Evolutionary conservation across 2,797 vertebrate species (phyloP).

Genomic region (Naso thynnoides): DNA sequence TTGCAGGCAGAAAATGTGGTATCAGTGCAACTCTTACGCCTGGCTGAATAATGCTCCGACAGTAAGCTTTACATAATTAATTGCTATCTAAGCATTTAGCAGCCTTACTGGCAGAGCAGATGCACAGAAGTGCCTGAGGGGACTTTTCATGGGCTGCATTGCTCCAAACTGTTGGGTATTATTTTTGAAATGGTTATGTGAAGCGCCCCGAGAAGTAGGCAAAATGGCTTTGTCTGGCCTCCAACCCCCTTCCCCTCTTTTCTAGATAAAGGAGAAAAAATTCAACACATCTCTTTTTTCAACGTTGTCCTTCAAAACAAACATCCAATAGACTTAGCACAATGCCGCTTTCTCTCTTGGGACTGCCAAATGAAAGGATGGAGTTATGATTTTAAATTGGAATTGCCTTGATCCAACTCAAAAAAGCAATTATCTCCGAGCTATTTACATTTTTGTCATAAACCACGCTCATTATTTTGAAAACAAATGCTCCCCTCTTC

Average conservation of each 20-base stretch:
- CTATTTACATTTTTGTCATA: slow-evolving; percentile 84
- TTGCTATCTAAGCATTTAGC: slow-evolving; percentile 48
- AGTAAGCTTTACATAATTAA: slow-evolving; percentile 62
- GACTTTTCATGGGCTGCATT: slow-evolving; percentile 23
- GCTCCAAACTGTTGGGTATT: slow-evolving; percentile 20
- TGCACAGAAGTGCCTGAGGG: slow-evolving; percentile 30
- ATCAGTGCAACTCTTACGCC: slow-evolving; percentile 38
- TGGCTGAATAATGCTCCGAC: slow-evolving; percentile 34
- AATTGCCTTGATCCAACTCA: slow-evolving; percentile 77
- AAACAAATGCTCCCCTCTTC: slow-evolving; percentile 72
- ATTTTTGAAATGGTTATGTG: too few relatives aligned
- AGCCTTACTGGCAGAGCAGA: slow-evolving; percentile 31
- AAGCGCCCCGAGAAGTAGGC: too few relatives aligned
- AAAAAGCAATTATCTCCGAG: slow-evolving; percentile 81
- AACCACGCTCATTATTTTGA: slow-evolving; percentile 79
- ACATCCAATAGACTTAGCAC: slow-evolving; percentile 61
- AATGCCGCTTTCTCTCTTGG: slow-evolving; percentile 49
- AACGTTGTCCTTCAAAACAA: slow-evolving; percentile 73
- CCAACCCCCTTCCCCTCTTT: slow-evolving; percentile 1
- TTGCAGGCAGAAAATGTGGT: slow-evolving; percentile 26
- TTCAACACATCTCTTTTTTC: slow-evolving; percentile 46
- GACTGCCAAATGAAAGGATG: slow-evolving; percentile 71
- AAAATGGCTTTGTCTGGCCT: slow-evolving; percentile 4
- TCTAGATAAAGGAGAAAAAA: slow-evolving; percentile 27
- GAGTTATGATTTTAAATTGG: slow-evolving; percentile 78